Evolutionary conservation across 2,888 invertebrate genomes (phyloP), one percentile per base, ranked within the genome.

Genomic region (Lasioglossum morio): DNA sequence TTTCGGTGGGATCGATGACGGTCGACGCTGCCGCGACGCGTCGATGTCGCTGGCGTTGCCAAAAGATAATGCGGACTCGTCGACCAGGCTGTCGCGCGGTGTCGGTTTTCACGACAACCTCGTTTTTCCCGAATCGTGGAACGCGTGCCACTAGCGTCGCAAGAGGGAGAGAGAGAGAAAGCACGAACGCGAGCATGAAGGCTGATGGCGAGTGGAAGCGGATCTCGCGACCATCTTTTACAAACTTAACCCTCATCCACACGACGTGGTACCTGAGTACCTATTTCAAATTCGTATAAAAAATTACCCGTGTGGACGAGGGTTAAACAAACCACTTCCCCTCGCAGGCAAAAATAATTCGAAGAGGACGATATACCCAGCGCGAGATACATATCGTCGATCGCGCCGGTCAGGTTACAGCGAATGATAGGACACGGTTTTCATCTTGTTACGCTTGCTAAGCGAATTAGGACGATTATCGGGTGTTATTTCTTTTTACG

Each of bases 131-230:
- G 30, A 63, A 30, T 19, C 63, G 14, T 2, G 16, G 63, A 7
- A 63, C 16, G 30, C 63, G 63, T 30, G 63, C 30, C 63, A 30
- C 63, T 19, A 63, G 30, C 60, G 14, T 27, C 27, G 60, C 30
- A 30, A 27, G 5, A 27, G 27, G 5, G 27, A 5, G 27, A 0
- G 27, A 4, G 27, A 27, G 2, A 12, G 30, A 34, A 34, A n/a
- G n/a, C 1, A 30, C 16, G 30, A n/a, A 30, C 37, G 78, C 77
- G 73, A 85, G 85, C 77, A 66, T n/a, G n/a, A n/a, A n/a, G n/a
- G n/a, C n/a, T 57, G 78, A 87, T 87, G 79, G 77, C 78, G 80
- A 76, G 60, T 69, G 74, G 48, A n/a, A n/a, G 34, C 37, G 19
- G 78, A 78, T 7, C 46, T 43, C 40, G 72, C 48, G 46, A 16